phyloP scores from a whole-genome alignment of 2,113 vertebrate species.

The Corvus cornix region DNA sequence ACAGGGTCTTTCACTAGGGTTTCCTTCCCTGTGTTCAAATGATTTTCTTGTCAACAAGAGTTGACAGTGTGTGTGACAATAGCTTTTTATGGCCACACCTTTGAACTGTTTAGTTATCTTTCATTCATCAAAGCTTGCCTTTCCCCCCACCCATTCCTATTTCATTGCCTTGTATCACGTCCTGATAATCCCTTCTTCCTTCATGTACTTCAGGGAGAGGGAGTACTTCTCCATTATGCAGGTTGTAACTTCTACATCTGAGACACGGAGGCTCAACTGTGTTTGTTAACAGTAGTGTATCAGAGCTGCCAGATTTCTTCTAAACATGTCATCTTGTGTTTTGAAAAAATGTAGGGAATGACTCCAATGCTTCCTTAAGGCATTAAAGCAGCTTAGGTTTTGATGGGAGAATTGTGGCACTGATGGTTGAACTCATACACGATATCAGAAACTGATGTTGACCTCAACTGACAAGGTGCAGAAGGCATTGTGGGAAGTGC shows the following conservation, averaged over 20 bases:
- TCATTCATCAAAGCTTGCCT: neutral
- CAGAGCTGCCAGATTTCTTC: neutral
- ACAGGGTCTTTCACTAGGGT: neutral
- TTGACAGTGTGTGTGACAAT: neutral
- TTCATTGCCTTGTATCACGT: neutral
- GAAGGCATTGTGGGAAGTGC: neutral
- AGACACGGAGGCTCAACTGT: neutral
- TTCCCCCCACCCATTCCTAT: neutral
- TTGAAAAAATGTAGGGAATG: neutral
- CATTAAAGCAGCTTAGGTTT: neutral
- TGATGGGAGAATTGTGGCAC: neutral
- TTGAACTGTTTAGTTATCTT: neutral
- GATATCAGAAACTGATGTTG: neutral
- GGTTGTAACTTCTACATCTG: neutral
- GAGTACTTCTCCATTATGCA: neutral
- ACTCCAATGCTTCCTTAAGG: neutral
- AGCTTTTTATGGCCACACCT: neutral
- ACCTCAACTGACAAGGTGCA: neutral
- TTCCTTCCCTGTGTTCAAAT: neutral
- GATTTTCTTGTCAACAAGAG: neutral
- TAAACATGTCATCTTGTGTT: neutral
- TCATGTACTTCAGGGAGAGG: neutral
- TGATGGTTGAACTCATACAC: rapidly evolving
- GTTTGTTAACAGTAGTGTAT: neutral
- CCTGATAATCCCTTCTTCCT: neutral